phyloP scores from a whole-genome alignment of 2,888 invertebrate genomes.

The Anarsia innoxiella region DNA sequence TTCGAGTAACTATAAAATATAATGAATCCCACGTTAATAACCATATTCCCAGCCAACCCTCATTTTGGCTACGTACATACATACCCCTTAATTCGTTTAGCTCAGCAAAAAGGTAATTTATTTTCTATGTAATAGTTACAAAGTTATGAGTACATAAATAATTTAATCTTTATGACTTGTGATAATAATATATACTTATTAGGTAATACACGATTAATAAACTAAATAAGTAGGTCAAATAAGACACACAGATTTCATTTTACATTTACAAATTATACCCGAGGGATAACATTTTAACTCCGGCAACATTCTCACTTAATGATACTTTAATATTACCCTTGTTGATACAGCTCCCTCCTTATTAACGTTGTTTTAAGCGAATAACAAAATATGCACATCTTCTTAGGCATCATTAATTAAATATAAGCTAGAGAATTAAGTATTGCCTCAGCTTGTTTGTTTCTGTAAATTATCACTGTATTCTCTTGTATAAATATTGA shows the following conservation, averaged over 20 bases:
- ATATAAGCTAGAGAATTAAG: slow-evolving; percentile 1
- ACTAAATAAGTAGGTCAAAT: no score
- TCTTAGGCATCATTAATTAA: neutral
- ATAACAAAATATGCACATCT: slow-evolving; percentile 11
- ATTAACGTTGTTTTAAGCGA: slow-evolving; percentile 16
- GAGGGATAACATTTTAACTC: slow-evolving; percentile 23
- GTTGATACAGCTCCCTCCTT: slow-evolving; percentile 16
- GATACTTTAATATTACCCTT: slow-evolving; percentile 24
- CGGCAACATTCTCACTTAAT: slow-evolving; percentile 25
- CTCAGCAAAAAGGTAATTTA: no score
- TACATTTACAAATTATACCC: slow-evolving; percentile 22
- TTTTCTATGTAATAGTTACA: no score
- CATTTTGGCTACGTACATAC: no score
- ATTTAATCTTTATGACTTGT: neutral
- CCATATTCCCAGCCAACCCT: no score
- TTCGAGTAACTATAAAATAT: neutral
- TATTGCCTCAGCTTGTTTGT: neutral
- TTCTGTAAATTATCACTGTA: neutral
- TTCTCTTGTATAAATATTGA: neutral
- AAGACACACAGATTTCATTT: slow-evolving; percentile 10
- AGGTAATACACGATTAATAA: no score
- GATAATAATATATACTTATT: no score
- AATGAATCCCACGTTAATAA: no score
- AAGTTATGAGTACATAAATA: no score
- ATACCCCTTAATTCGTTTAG: no score